Conservation (phyloP, 2,113 vertebrate genomes). For the Aegotheles bennettii region DNA sequence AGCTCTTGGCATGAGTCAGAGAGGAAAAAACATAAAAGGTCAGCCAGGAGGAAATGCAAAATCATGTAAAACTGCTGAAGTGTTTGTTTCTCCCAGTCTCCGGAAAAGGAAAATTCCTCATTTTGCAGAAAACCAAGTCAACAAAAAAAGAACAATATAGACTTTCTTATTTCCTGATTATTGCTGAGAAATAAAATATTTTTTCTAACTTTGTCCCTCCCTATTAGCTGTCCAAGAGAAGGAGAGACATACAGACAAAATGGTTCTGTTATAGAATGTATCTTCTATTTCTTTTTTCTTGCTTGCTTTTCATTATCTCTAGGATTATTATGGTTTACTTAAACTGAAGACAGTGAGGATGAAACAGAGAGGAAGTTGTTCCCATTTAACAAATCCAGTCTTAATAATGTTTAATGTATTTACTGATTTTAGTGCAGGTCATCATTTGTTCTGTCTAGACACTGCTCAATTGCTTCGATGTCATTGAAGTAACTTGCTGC, state of each 20-base stretch:
- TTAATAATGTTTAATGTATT: neutral
- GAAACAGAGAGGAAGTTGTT: neutral
- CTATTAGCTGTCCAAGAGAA: neutral
- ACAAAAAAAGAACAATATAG: neutral
- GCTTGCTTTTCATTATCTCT: neutral
- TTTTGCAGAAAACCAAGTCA: neutral
- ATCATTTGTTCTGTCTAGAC: neutral
- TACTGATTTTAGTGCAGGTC: neutral
- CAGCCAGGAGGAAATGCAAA: neutral
- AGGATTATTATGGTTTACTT: neutral
- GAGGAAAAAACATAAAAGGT: neutral
- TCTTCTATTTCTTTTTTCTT: neutral
- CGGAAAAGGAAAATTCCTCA: neutral
- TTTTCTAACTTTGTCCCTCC: neutral
- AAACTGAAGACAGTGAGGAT: neutral
- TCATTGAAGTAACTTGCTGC: no score
- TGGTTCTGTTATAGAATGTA: neutral
- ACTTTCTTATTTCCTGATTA: neutral
- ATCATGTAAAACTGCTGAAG: neutral
- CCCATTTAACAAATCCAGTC: neutral
- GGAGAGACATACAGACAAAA: neutral
- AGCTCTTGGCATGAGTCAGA: conserved; percentile 2
- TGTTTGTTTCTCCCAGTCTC: neutral
- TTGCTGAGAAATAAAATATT: neutral
- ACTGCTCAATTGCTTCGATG: no score